phyloP scores from a whole-genome alignment of 1,140 invertebrate genomes.

The Thaumetopoea pityocampa region DNA sequence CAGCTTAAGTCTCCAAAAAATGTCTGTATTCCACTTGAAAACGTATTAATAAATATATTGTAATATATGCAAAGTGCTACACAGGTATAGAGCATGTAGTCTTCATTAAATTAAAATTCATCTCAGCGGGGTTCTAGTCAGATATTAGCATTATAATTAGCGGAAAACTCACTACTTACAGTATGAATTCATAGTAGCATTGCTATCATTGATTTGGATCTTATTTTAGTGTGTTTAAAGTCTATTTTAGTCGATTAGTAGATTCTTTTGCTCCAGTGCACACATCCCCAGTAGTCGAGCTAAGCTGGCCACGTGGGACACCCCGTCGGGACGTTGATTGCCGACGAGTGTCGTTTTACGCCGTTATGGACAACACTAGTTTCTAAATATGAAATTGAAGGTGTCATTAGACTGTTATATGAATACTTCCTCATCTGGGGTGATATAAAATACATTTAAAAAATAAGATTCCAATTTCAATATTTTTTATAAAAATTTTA shows the following conservation, averaged over 20 bases:
- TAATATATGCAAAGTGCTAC: slow-evolving; percentile 17
- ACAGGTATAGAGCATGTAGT: slow-evolving; percentile 13
- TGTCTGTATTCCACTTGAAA: slow-evolving; percentile 11
- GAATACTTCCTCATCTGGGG: not conserved
- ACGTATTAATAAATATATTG: slow-evolving; percentile 13
- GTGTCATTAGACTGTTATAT: slow-evolving; percentile 14
- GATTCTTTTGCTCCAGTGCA: slow-evolving; percentile 35
- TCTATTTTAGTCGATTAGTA: slow-evolving; percentile 16
- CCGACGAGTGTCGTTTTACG: slow-evolving; percentile 52
- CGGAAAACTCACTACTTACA: slow-evolving; percentile 39
- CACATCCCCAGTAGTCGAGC: slow-evolving; percentile 29
- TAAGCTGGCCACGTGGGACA: slow-evolving; percentile 46
- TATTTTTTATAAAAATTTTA: no score
- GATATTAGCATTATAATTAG: slow-evolving; percentile 48
- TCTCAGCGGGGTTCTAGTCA: slow-evolving; percentile 25
- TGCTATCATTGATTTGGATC: slow-evolving; percentile 2
- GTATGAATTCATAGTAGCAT: slow-evolving; percentile 24
- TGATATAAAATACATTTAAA: not conserved
- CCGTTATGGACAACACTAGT: slow-evolving; percentile 47
- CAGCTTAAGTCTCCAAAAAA: slow-evolving; percentile 1
- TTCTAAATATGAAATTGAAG: slow-evolving; percentile 36
- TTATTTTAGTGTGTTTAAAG: slow-evolving; percentile 5
- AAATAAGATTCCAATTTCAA: no score
- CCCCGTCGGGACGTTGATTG: slow-evolving; percentile 55
- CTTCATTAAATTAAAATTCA: slow-evolving; percentile 39